Base-by-base conservation (phyloP, 2,113 vertebrate species). In the Oryzias curvinotus region DNA sequence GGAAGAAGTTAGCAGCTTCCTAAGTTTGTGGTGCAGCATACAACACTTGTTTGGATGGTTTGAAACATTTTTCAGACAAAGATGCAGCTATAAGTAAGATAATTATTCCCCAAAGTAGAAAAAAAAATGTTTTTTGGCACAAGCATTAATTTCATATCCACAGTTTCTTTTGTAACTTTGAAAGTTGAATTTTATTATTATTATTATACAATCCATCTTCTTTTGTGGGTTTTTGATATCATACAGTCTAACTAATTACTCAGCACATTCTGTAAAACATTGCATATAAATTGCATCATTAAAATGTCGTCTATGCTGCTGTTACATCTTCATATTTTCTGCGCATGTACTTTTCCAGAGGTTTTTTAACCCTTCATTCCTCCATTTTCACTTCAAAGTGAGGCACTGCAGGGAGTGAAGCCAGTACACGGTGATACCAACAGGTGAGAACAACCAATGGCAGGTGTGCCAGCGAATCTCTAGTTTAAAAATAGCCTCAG, bases 401-500 rank as follows among this genome's bases (percentile, higher is more conserved):
- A 78, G 57, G 71, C 51, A 50, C 18, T 67, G 59, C 64, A 55
- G 63, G 30, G 59, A 80, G 71, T 70, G 51, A 62, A 57, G 6
- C 1, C 17, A 78, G 47, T 42, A 66, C 63, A 66, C 26, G 53
- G 60, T 54, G 62, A 52, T 46, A 0, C 46, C 68, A 43, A 67
- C 41, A 59, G 53, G 71, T 68, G 47, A 66, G 28, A 70, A 57
- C 47, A n/a, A 73, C 62, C 26, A 44, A 47, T 59, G 52, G 49
- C 45, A 66, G 65, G 46, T 75, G 61, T 78, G 77, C 71, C 57
- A 42, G 60, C 61, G 64, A 60, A 50, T 69, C 61, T 41, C 52
- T 41, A 21, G 14, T 74, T 76, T 25, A 64, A 64, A 76, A 85
- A 73, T 59, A 72, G 60, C 68, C 60, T 18, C 16, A 57, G 68